Evolutionary conservation across 2,888 invertebrate genomes (phyloP).

Genomic region (Napeogenes inachia): DNA sequence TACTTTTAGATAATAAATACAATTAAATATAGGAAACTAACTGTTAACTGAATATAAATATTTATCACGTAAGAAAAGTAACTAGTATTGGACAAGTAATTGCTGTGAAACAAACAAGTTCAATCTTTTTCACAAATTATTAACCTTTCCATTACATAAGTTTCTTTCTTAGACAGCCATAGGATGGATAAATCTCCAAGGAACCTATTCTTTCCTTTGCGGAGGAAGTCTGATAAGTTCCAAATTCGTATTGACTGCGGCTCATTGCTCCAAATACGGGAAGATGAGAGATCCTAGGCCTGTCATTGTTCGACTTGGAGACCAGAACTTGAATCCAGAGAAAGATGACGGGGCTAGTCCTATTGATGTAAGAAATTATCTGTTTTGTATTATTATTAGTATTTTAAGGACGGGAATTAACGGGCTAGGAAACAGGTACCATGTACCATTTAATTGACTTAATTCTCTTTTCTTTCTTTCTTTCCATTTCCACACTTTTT

Average conservation of each 20-base stretch:
- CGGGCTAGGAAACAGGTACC: no score
- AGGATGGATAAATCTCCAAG: conserved; percentile 49
- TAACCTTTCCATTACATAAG: not conserved
- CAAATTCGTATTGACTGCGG: conserved; percentile 81
- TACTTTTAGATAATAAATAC: no score
- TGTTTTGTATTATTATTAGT: not conserved
- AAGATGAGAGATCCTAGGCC: conserved; percentile 52
- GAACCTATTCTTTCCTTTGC: conserved; percentile 73
- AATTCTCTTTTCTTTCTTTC: no score
- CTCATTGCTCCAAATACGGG: conserved; percentile 55
- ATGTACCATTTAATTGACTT: no score
- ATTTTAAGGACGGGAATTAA: not conserved
- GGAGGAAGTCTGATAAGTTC: conserved; percentile 82
- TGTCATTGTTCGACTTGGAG: conserved; percentile 75
- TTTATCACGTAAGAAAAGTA: no score
- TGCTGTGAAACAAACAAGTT: no score
- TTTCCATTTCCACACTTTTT: no score
- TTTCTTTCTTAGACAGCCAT: conserved; percentile 49
- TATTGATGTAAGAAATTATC: conserved; percentile 49
- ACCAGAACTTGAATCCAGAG: conserved; percentile 69
- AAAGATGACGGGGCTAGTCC: conserved; percentile 69
- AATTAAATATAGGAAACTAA: no score
- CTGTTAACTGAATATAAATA: no score
- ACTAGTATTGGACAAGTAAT: no score
- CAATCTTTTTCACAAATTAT: not conserved